A percentile compares a stretch with the other conserved stretches of the same genome.
Conservation (phyloP, 2,797 vertebrate genomes). For the Acanthopagrus latus region DNA sequence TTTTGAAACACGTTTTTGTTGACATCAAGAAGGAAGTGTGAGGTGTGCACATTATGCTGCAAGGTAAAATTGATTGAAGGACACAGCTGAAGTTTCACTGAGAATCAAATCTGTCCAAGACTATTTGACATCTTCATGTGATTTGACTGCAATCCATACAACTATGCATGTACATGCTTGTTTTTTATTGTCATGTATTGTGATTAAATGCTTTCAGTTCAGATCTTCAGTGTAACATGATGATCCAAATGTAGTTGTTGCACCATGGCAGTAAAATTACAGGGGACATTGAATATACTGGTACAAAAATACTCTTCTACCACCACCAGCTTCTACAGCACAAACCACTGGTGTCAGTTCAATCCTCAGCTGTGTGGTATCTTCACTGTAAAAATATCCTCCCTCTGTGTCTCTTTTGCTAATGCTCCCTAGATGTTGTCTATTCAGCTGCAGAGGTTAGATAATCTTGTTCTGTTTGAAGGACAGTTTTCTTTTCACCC, state of each 20-base stretch:
- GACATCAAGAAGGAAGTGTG: background rate
- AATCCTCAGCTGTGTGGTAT: background rate
- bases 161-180: background rate
- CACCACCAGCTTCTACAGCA: background rate
- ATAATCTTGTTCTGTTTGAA: background rate
- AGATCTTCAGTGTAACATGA: background rate
- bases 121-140: background rate
- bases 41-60: background rate
- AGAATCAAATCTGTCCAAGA: background rate
- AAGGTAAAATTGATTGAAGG: background rate
- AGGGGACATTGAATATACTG: background rate
- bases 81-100: background rate
- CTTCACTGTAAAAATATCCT: conserved; percentile 18
- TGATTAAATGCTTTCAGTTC: conserved; percentile 13
- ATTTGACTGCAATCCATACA: background rate
- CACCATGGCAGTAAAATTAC: background rate
- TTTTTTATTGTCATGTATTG: conserved; percentile 1
- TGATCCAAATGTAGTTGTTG: background rate
- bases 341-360: background rate
- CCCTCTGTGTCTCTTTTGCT: background rate
- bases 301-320: background rate
- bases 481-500: background rate
- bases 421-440: background rate
- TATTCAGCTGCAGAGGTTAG: conserved; percentile 2
- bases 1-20: background rate